Percentiles rank a stretch among this genome's conserved stretches.
Conservation (phyloP, 2,888 invertebrate species). For the Ochropleura plecta region DNA sequence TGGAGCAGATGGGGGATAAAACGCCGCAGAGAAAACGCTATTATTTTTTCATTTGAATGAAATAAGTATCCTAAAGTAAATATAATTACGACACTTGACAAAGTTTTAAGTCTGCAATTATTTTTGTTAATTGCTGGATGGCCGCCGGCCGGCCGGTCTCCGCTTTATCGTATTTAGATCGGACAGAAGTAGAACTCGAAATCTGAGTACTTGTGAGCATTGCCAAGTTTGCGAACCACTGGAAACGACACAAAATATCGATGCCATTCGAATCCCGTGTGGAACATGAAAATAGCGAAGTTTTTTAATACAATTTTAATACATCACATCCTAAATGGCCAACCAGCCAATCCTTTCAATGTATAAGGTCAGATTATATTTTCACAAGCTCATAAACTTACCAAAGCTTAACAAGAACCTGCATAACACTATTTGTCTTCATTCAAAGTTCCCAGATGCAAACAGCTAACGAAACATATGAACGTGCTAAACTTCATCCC, state of each 20-base stretch:
- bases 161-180: constrained; percentile 54
- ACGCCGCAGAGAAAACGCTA: not conserved
- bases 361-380: constrained; percentile 9
- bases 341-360: not conserved
- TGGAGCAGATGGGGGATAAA: constrained; percentile 2
- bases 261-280: constrained; percentile 10
- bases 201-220: constrained; percentile 42
- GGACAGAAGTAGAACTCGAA: constrained; percentile 46
- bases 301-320: constrained; percentile 10
- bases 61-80: constrained; percentile 34
- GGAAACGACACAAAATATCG: constrained; percentile 34
- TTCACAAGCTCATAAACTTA: constrained; percentile 8
- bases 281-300: constrained; percentile 18
- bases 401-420: constrained; percentile 1
- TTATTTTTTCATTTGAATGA: constrained; percentile 34
- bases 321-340: constrained; percentile 10
- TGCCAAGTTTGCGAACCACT: constrained; percentile 51
- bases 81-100: constrained; percentile 55
- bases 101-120: constrained; percentile 52
- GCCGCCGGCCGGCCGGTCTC: constrained; percentile 31
- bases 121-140: constrained; percentile 55
- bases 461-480: not conserved
- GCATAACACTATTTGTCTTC: constrained; percentile 4
- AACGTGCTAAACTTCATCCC: not conserved
- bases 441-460: not conserved